Conservation (phyloP, 2,113 vertebrate species). For the Opisthocomus hoazin region DNA sequence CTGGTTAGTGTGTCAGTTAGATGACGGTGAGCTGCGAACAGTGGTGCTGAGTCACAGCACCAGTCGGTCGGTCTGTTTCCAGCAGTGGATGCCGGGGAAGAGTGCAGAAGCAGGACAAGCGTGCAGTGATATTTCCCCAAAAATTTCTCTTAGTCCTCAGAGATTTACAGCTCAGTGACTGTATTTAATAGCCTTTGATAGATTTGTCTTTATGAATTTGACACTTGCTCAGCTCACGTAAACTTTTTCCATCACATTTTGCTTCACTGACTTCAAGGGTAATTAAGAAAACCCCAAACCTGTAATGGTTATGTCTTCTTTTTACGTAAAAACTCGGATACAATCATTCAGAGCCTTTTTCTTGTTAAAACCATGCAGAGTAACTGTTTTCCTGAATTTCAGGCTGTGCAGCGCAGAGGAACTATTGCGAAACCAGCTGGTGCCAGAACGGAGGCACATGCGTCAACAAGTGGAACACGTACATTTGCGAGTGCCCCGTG, state of each 20-base stretch:
- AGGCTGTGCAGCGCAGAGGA: slow-evolving; percentile 87
- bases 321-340: neutral
- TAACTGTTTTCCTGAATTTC: neutral
- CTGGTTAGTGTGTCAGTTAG: neutral
- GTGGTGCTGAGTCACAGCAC: neutral
- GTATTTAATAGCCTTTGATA: neutral
- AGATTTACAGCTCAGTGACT: neutral
- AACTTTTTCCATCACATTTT: neutral
- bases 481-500: slow-evolving; percentile 83
- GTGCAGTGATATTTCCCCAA: neutral
- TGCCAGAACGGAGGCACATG: slow-evolving; percentile 91
- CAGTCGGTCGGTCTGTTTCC: neutral
- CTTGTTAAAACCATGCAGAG: neutral
- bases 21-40: neutral
- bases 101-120: neutral
- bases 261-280: neutral
- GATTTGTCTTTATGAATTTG: neutral
- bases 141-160: neutral
- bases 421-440: slow-evolving; percentile 79
- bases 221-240: neutral
- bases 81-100: neutral
- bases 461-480: slow-evolving; percentile 87
- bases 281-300: neutral
- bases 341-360: neutral
- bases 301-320: neutral